A percentile compares a stretch with the other conserved stretches of the same genome.
Conservation (phyloP, 2,797 vertebrate species). For the Micrastur ruficollis region DNA sequence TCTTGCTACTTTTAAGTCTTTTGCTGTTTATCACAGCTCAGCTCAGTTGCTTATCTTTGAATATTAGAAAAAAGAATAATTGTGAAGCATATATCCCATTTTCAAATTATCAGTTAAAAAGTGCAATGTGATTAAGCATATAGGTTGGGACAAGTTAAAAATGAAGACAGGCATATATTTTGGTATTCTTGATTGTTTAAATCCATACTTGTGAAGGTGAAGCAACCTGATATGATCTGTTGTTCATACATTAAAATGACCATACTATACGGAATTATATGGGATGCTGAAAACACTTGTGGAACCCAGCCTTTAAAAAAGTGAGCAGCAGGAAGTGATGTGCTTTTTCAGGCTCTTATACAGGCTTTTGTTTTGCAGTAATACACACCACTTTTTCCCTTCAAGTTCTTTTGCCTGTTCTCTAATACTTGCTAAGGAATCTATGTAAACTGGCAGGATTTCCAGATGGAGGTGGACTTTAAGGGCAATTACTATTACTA, state of each 20-base stretch:
- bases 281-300: not conserved
- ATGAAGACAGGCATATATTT: not conserved
- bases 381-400: not conserved
- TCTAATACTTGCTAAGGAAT: not conserved
- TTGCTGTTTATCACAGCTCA: not conserved
- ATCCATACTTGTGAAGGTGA: not conserved
- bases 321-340: not conserved
- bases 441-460: not conserved
- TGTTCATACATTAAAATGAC: not conserved
- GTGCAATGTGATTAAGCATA: not conserved
- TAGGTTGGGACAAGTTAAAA: not conserved
- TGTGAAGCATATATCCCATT: not conserved
- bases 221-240: not conserved
- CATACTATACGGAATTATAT: not conserved
- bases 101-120: slow-evolving; percentile 21
- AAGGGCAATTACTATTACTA: not conserved
- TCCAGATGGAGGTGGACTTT: not conserved
- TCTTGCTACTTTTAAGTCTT: slow-evolving; percentile 8
- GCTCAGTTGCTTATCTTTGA: not conserved
- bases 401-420: not conserved
- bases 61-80: not conserved
- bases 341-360: not conserved
- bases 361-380: not conserved
- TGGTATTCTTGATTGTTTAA: not conserved
- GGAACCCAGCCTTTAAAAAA: not conserved